Percentiles rank a stretch among this genome's conserved stretches.
phyloP scores from a whole-genome alignment of 1,140 invertebrate genomes.

The Kradibia gibbosae region DNA sequence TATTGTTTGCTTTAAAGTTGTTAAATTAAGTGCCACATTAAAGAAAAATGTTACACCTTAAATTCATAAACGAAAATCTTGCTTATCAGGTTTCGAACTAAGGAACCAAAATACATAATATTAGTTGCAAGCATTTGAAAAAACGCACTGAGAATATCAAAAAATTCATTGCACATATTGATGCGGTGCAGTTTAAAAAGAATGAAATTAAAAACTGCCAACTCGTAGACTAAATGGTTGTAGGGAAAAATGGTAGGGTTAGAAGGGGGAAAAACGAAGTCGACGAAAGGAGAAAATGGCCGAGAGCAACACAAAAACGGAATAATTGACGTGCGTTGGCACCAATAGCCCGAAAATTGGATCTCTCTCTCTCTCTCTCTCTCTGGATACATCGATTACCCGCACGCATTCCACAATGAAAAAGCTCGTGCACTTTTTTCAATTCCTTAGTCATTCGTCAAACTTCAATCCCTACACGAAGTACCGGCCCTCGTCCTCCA shows the following conservation, averaged over 20 bases:
- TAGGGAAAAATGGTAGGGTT: not conserved
- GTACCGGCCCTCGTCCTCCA: not conserved
- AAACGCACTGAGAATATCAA: not conserved
- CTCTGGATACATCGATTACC: conserved; percentile 30
- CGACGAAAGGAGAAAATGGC: not conserved
- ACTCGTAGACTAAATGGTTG: not conserved
- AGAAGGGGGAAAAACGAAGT: not conserved
- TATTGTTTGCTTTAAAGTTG: too few species aligned
- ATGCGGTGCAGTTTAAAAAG: not conserved
- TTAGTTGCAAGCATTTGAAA: not conserved
- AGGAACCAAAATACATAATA: conserved; percentile 1
- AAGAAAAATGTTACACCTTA: too few species aligned
- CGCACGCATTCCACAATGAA: conserved; percentile 52
- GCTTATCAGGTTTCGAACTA: not conserved
- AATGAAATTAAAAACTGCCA: not conserved
- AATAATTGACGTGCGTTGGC: conserved; percentile 34
- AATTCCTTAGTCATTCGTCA: conserved; percentile 51
- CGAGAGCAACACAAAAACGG: not conserved
- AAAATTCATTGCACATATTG: conserved; percentile 7
- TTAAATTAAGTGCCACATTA: too few species aligned
- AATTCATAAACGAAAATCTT: too few species aligned
- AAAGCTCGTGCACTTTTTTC: conserved; percentile 9
- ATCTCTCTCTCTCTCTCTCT: conserved; percentile 32
- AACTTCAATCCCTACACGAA: not conserved
- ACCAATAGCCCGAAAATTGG: conserved; percentile 35